phyloP scores from a whole-genome alignment of 2,113 vertebrate species.

The Argyrosomus japonicus region DNA sequence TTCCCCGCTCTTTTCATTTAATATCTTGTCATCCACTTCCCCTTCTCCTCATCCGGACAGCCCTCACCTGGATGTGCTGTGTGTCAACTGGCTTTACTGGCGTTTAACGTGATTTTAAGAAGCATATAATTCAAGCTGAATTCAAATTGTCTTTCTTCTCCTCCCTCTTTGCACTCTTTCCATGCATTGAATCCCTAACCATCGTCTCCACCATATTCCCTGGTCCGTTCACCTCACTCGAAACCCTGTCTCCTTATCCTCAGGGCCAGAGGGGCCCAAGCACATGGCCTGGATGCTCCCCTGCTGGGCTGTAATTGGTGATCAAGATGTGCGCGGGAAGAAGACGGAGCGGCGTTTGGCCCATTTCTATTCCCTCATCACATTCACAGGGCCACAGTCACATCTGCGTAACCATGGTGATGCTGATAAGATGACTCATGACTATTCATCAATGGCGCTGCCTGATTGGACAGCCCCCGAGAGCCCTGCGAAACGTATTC shows the following conservation, averaged over 20 bases:
- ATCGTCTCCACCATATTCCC: neutral
- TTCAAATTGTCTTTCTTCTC: constrained; percentile 1
- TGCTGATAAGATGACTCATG: constrained; percentile 82
- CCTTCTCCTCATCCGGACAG: constrained; percentile 18
- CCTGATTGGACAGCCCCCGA: constrained; percentile 76
- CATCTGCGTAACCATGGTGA: constrained; percentile 82
- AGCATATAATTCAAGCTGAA: constrained; percentile 30
- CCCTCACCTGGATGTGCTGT: constrained; percentile 31
- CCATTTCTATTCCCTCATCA: constrained; percentile 75
- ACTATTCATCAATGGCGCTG: constrained; percentile 79
- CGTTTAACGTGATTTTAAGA: constrained; percentile 41
- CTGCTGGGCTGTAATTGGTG: constrained; percentile 71
- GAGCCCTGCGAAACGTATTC: constrained; percentile 68
- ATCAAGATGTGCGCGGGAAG: constrained; percentile 75
- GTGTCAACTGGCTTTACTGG: constrained; percentile 26
- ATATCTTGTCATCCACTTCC: constrained; percentile 65
- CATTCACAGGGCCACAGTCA: constrained; percentile 72
- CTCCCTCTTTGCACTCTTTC: neutral
- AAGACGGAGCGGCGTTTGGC: constrained; percentile 62
- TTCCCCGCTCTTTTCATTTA: constrained; percentile 57
- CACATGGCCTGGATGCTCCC: constrained; percentile 48
- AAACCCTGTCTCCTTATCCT: neutral
- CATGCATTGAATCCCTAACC: constrained; percentile 6
- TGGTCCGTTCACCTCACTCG: constrained; percentile 2
- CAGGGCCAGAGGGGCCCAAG: constrained; percentile 1